phyloP scores from a whole-genome alignment of 2,113 vertebrate species.

The Microtus richardsoni region DNA sequence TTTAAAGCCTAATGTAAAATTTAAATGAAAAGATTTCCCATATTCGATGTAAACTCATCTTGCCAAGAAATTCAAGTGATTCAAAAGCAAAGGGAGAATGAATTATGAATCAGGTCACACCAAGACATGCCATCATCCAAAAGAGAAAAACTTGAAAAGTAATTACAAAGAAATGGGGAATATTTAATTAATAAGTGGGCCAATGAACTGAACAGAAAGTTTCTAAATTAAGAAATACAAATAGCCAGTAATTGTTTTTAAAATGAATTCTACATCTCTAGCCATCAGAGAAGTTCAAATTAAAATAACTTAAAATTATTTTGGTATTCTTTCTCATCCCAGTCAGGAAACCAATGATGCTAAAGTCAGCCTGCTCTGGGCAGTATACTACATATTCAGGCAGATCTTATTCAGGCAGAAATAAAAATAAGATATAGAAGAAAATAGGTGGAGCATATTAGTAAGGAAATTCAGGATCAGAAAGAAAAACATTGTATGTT shows the following conservation, averaged over 20 bases:
- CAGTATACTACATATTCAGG: not conserved
- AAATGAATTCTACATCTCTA: not conserved
- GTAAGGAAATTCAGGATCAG: not conserved
- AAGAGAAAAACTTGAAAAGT: not conserved
- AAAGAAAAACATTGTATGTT: not conserved
- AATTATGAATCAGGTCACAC: not conserved
- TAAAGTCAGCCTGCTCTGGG: not conserved
- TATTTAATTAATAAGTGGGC: not conserved
- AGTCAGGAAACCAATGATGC: not conserved
- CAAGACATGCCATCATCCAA: not conserved
- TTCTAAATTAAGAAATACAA: not conserved
- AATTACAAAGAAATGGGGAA: not conserved
- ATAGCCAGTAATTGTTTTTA: not conserved
- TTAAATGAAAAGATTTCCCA: not conserved
- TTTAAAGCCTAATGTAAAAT: not conserved
- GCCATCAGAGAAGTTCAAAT: not conserved
- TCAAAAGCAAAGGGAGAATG: conserved; percentile 22
- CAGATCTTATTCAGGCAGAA: not conserved
- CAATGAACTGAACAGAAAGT: not conserved
- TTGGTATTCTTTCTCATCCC: not conserved
- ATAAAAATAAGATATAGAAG: not conserved
- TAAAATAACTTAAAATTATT: not conserved
- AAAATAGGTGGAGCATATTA: not conserved
- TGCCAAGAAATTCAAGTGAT: not conserved
- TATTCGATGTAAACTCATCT: not conserved